phyloP scores from a whole-genome alignment of 1,140 invertebrate genomes.

The Microplitis mediator region DNA sequence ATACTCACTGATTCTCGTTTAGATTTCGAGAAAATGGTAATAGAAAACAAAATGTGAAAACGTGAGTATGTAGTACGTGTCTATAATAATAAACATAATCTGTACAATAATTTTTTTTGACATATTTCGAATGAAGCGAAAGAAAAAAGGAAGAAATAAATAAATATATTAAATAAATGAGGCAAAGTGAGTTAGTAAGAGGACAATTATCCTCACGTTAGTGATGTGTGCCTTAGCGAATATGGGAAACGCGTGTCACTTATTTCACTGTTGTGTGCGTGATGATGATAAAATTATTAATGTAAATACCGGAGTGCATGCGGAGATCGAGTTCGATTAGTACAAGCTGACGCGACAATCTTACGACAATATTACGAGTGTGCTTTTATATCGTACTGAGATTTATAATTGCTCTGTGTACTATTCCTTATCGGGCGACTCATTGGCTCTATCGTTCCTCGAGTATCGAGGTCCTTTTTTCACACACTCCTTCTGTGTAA shows the following conservation, averaged over 20 bases:
- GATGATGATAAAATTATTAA: conserved; percentile 55
- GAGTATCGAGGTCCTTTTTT: not conserved
- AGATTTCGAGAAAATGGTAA: not conserved
- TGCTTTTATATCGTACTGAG: conserved; percentile 19
- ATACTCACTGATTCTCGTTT: conserved; percentile 25
- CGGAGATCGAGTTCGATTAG: conserved; percentile 54
- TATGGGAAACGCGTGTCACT: conserved; percentile 27
- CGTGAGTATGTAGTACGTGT: not conserved
- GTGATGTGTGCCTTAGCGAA: conserved; percentile 17
- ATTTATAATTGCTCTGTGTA: conserved; percentile 49
- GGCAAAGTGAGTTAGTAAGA: conserved; percentile 6
- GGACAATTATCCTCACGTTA: conserved; percentile 39
- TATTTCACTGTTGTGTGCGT: conserved; percentile 31
- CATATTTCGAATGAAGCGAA: not conserved
- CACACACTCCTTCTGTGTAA: not conserved
- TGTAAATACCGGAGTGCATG: conserved; percentile 54
- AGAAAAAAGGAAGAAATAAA: not conserved
- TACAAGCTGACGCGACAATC: conserved; percentile 5
- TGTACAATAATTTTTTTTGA: not conserved
- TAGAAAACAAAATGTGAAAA: not conserved
- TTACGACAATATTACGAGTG: no score
- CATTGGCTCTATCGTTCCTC: conserved; percentile 19
- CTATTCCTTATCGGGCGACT: conserved; percentile 38
- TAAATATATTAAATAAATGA: conserved; percentile 20
- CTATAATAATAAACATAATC: not conserved